Percentiles rank a stretch among this genome's conserved stretches.
These are phyloP conservation scores for Hydrolagus colliei DNA, from an alignment of 2,797 vertebrate species.

Conservation along the genomic window DNA sequence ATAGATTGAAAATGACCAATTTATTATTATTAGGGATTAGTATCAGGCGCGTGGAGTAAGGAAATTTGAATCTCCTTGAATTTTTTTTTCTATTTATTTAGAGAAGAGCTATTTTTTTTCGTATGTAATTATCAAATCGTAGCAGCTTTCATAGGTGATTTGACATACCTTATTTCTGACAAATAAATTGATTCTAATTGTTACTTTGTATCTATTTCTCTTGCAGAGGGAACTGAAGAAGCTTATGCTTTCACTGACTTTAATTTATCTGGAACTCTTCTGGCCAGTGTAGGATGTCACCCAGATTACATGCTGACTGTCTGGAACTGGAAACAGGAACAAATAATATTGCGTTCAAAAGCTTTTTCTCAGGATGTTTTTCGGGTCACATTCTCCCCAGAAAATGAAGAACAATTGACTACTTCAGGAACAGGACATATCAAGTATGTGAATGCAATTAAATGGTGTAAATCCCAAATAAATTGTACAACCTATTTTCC, in stretches of 20 bases:
- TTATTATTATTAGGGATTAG: too few species aligned
- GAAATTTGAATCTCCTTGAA: too few species aligned
- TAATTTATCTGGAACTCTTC: slow-evolving; percentile 63
- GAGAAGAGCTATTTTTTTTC: too few species aligned
- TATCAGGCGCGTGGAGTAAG: too few species aligned
- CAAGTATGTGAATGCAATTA: slow-evolving; percentile 57
- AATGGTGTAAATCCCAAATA: not conserved
- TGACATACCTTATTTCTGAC: not conserved
- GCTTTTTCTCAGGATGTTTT: slow-evolving; percentile 82
- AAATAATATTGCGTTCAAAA: slow-evolving; percentile 70
- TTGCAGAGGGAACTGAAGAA: slow-evolving; percentile 67
- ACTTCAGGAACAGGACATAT: slow-evolving; percentile 81
- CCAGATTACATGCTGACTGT: slow-evolving; percentile 82
- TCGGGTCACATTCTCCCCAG: slow-evolving; percentile 76
- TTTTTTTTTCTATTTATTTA: too few species aligned
- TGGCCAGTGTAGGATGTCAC: slow-evolving; percentile 72
- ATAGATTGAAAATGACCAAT: too few species aligned
- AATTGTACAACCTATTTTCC: too few species aligned
- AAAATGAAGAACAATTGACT: slow-evolving; percentile 73
- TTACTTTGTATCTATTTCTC: not conserved
- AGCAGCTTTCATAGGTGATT: not conserved
- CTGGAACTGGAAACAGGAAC: slow-evolving; percentile 85
- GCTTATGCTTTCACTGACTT: slow-evolving; percentile 75
- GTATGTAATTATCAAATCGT: not conserved
- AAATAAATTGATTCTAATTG: not conserved